A percentile compares a stretch with the other conserved stretches of the same genome.
phyloP scores from a whole-genome alignment of 2,797 vertebrate species.

The Anguilla pacifica region DNA sequence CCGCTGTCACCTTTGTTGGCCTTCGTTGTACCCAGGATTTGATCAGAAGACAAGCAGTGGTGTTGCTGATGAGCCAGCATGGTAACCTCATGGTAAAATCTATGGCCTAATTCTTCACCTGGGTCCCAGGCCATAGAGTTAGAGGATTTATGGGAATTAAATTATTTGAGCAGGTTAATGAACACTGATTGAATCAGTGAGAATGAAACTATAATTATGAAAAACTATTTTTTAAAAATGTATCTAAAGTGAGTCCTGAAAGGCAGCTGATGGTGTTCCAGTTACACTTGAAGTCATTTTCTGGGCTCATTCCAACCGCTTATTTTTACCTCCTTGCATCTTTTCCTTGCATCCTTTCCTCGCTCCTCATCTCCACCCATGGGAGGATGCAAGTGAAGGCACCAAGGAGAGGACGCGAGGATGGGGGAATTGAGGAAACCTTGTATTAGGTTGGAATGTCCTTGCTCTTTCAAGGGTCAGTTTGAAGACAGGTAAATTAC shows the following conservation, averaged over 20 bases:
- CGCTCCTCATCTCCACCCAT: no score
- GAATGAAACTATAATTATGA: background rate
- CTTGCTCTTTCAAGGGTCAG: no score
- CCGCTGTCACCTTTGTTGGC: background rate
- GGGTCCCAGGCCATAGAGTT: background rate
- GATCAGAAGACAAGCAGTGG: background rate
- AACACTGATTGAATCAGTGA: background rate
- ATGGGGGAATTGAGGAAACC: no score
- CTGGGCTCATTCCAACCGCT: no score
- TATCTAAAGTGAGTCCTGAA: background rate
- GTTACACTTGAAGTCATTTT: background rate
- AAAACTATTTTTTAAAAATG: no score
- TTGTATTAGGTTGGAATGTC: no score
- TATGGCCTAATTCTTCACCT: conserved; percentile 13
- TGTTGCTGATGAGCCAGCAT: background rate
- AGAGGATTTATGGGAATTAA: background rate
- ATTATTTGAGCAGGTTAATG: background rate
- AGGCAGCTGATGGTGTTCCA: background rate
- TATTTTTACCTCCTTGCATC: background rate
- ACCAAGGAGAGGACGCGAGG: no score
- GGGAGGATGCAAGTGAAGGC: no score
- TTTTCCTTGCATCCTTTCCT: no score
- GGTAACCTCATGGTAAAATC: conserved; percentile 17
- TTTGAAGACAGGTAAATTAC: no score
- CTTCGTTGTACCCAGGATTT: background rate